Base-by-base conservation (phyloP, 2,113 vertebrate species). In the Steatornis caripensis region DNA sequence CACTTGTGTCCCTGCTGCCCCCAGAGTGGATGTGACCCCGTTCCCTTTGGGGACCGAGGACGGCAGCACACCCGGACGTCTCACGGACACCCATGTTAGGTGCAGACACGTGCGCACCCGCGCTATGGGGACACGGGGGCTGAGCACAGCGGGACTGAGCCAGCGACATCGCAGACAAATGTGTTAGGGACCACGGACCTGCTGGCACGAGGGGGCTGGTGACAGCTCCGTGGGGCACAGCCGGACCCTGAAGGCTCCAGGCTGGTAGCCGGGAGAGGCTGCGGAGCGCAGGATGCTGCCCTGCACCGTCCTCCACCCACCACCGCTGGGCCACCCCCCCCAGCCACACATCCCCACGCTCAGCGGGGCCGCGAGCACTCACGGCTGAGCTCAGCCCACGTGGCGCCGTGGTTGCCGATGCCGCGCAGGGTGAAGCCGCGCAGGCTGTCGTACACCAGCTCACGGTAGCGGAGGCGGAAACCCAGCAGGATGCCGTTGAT, bases 401-500 rank as follows among this genome's bases (percentile, higher is more conserved):
- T 97, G 94, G 98, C 84, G 0, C 98, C 95, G 0, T 98, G 98
- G 72, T 96, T 98, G 98, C 97, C 97, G 88, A 98, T 76, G 64
- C 98, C 84, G 0, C 98, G 98, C 51, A 98, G 93, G 16, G 98
- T 97, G 95, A 98, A 99, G 76, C 98, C 98, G 12, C 98, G 96
- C 53, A 99, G 98, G 8, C 98, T 98, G 66, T 99, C 99, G 0
- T 99, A 98, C 46, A 98, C 94, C 89, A 99, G 98, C 97, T 99
- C 99, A 1, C 99, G 98, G 93, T 99, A 99, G 4, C 98, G 99
- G 65, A 99, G 98, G 30, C 99, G 98, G 95, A 99, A 99, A 5
- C 99, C 99, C 94, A 99, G 97, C 39, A 99, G 98, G 97, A 99
- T 99, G 32, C 99, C 99, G 0, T 99, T 99, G 95, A 99, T 99